Conservation (phyloP, 2,113 vertebrate genomes). For the Laticauda colubrina region DNA sequence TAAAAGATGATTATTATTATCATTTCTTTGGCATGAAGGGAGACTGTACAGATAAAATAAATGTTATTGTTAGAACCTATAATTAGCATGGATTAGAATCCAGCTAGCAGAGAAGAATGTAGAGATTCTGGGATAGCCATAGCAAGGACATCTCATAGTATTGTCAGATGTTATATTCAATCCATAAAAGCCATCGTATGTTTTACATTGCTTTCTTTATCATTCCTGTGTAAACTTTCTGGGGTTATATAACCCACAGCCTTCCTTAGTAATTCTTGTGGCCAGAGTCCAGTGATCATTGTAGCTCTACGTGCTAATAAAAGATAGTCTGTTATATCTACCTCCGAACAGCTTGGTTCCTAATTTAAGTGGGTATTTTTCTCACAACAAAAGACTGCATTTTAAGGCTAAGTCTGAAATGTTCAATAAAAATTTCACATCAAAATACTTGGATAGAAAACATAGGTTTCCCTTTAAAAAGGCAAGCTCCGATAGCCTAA, state of each 20-base stretch:
- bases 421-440: not conserved
- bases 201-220: not conserved
- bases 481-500: not conserved
- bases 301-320: not conserved
- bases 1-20: too few relatives aligned
- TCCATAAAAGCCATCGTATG: not conserved
- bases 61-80: not conserved
- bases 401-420: not conserved
- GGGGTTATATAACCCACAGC: not conserved
- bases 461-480: not conserved
- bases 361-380: not conserved
- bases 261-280: not conserved
- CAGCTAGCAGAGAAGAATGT: not conserved
- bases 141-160: not conserved
- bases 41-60: not conserved
- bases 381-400: not conserved
- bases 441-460: not conserved
- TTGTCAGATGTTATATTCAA: not conserved
- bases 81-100: not conserved
- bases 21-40: not conserved
- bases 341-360: not conserved
- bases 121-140: not conserved
- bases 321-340: not conserved
- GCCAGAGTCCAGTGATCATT: not conserved
- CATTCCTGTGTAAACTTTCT: not conserved